phyloP scores from a whole-genome alignment of 2,888 invertebrate species.

The Odontothrips loti region DNA sequence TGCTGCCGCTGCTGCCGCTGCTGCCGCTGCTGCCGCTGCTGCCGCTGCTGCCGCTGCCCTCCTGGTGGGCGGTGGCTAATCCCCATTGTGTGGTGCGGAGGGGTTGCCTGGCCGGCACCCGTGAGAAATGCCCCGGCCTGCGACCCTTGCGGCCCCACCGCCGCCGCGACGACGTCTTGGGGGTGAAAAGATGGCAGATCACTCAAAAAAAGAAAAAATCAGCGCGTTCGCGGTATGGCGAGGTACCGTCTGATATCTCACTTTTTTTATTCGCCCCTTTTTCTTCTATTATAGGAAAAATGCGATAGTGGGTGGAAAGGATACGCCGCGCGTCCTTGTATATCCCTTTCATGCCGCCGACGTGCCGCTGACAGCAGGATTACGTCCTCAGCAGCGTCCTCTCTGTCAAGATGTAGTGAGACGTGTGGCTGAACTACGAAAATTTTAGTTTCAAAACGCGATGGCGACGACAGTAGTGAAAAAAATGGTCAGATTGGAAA shows the following conservation, averaged over 20 bases:
- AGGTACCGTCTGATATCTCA: slow-evolving; percentile 12
- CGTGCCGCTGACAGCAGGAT: no score
- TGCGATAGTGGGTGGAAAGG: no score
- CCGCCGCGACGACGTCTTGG: background rate
- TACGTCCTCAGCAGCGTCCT: no score
- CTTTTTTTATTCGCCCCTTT: background rate
- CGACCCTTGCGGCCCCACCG: no score
- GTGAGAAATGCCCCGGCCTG: background rate
- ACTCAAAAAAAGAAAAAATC: background rate
- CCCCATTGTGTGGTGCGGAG: background rate
- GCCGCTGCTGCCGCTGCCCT: background rate
- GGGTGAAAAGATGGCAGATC: slow-evolving; percentile 4
- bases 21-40: background rate
- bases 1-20: background rate
- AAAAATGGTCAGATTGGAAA: no score
- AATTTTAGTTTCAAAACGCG: no score
- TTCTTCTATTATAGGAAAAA: background rate
- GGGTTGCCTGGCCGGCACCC: background rate
- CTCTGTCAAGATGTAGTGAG: no score
- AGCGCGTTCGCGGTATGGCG: background rate
- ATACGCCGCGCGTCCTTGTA: no score
- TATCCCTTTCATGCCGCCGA: no score
- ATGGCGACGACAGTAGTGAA: no score
- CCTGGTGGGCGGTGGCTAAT: background rate
- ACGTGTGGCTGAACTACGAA: no score